Conservation (phyloP, 2,888 invertebrate genomes). For the Dromius quadrimaculatus region DNA sequence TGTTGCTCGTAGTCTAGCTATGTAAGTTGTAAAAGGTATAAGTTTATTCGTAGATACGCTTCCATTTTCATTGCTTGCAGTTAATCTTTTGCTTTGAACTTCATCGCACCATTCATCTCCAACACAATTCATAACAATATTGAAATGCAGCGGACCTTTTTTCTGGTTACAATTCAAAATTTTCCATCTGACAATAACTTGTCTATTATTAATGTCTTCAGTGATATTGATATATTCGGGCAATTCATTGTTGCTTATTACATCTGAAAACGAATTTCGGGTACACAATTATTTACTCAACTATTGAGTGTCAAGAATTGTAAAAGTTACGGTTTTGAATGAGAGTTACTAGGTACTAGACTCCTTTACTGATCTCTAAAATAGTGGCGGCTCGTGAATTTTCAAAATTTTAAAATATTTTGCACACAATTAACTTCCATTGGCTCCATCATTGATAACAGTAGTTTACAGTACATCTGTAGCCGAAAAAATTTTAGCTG, state of each 20-base stretch:
- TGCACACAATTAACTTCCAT: too few species aligned
- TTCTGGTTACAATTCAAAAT: constrained; percentile 26
- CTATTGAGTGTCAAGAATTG: too few species aligned
- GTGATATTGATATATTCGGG: neutral
- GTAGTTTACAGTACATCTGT: too few species aligned
- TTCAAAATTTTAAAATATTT: too few species aligned
- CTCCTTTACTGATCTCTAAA: too few species aligned
- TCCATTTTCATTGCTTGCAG: neutral
- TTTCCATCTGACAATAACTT: constrained; percentile 5
- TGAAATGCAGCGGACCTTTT: constrained; percentile 32
- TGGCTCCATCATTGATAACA: too few species aligned
- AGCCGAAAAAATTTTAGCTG: too few species aligned
- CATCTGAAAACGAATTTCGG: neutral
- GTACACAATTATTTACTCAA: too few species aligned
- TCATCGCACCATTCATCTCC: constrained; percentile 22
- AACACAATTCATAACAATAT: constrained; percentile 1
- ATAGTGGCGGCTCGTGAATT: too few species aligned
- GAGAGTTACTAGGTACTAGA: too few species aligned
- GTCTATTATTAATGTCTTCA: neutral
- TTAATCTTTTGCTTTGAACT: neutral
- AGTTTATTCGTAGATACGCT: neutral
- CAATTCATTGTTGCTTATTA: constrained; percentile 14
- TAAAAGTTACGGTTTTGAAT: too few species aligned
- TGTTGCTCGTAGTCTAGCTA: constrained; percentile 8
- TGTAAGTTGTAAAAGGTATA: constrained; percentile 24